A percentile compares a stretch with the other conserved stretches of the same genome.
Evolutionary conservation across 2,113 vertebrate genomes (phyloP).

Genomic region (Zosterops borbonicus): DNA sequence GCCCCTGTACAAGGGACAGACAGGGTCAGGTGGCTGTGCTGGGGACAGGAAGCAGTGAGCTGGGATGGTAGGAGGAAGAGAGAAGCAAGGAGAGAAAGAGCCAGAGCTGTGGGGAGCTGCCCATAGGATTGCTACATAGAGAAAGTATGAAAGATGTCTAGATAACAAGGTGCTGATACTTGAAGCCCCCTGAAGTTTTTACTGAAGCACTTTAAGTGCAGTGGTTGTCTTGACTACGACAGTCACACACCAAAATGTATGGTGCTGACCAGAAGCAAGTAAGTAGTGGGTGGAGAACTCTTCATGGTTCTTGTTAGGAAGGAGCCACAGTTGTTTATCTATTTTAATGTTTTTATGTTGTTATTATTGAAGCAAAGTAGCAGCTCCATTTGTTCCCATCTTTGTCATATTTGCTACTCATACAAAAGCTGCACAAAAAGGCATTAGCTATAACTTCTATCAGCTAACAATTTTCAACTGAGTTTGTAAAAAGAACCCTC

Average conservation of each 20-base stretch:
- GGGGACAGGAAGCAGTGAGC: no score
- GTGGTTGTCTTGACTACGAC: neutral
- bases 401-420: neutral
- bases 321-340: neutral
- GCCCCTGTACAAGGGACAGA: no score
- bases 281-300: neutral
- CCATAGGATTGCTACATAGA: no score
- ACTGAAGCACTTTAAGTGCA: no score
- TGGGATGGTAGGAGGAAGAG: no score
- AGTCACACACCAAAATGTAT: neutral
- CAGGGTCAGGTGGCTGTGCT: no score
- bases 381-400: neutral
- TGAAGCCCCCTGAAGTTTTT: no score
- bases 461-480: neutral
- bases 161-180: no score
- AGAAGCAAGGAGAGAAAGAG: no score
- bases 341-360: neutral
- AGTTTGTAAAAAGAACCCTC: fast-evolving
- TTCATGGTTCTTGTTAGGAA: neutral
- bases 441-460: neutral
- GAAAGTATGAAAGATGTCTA: no score
- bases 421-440: neutral
- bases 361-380: neutral
- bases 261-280: neutral
- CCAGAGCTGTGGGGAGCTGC: no score